A percentile compares a stretch with the other conserved stretches of the same genome.
phyloP scores from a whole-genome alignment of 1,140 invertebrate species.

The Pygmarrhopalites habei region DNA sequence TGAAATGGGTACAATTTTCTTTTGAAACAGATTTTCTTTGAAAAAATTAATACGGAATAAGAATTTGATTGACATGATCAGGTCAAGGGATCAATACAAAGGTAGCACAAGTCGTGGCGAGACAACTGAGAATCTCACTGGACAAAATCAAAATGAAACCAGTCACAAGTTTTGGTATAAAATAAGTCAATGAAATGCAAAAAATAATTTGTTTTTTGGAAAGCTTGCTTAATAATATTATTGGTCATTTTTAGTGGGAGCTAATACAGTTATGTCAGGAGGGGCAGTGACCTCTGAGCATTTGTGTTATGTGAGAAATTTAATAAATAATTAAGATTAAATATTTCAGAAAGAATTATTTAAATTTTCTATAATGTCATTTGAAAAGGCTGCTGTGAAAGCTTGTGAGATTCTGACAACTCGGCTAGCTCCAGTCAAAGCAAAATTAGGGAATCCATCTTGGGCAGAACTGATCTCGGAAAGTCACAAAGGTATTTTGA shows the following conservation, averaged over 20 bases:
- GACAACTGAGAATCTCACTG: conserved; percentile 62
- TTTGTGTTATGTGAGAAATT: conserved; percentile 52
- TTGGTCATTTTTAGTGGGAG: too few species aligned
- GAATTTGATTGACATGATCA: too few species aligned
- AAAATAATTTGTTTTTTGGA: too few species aligned
- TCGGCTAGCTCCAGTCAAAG: conserved; percentile 56
- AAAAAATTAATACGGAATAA: too few species aligned
- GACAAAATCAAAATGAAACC: conserved; percentile 60
- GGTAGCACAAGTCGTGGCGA: conserved; percentile 67
- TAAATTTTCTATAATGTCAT: too few species aligned
- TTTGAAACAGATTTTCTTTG: too few species aligned
- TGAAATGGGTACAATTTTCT: too few species aligned
- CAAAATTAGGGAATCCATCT: conserved; percentile 45
- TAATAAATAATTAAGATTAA: too few species aligned
- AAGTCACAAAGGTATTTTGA: conserved; percentile 50
- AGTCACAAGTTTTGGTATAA: conserved; percentile 49
- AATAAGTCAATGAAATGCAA: too few species aligned
- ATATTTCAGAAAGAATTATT: background rate
- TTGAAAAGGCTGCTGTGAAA: conserved; percentile 57
- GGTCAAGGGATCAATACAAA: conserved; percentile 61
- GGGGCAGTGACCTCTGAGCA: conserved; percentile 65
- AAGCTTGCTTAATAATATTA: too few species aligned
- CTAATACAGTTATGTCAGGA: conserved; percentile 59
- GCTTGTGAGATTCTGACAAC: conserved; percentile 58
- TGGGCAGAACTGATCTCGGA: conserved; percentile 57